Evolutionary conservation across 2,797 vertebrate species (phyloP).

Genomic region (Lindbergichthys nudifrons): DNA sequence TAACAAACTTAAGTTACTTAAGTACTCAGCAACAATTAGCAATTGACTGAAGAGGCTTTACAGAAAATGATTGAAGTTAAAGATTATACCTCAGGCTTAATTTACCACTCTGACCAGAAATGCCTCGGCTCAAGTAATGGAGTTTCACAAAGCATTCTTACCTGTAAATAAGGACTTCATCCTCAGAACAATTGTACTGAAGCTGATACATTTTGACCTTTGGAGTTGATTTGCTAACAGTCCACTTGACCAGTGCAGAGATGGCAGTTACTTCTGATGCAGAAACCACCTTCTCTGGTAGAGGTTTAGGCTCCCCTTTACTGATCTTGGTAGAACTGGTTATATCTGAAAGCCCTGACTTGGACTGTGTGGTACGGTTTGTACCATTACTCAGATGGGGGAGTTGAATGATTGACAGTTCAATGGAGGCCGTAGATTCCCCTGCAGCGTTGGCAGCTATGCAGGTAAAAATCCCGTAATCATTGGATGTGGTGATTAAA

Average conservation of each 20-base stretch:
- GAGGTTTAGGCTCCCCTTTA: conserved; percentile 90
- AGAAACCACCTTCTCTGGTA: conserved; percentile 90
- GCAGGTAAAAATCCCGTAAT: conserved; percentile 96
- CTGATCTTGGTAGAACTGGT: conserved; percentile 94
- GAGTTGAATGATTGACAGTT: conserved; percentile 96
- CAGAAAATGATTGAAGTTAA: conserved; percentile 16
- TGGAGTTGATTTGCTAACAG: conserved; percentile 92
- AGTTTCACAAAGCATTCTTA: conserved; percentile 75
- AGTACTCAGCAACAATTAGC: conserved; percentile 49
- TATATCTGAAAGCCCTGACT: conserved; percentile 97
- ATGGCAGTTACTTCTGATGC: conserved; percentile 95
- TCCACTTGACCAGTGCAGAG: conserved; percentile 96
- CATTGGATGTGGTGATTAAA: conserved; percentile 93
- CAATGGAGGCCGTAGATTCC: conserved; percentile 94
- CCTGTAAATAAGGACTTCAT: conserved; percentile 99
- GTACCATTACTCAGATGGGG: conserved; percentile 95
- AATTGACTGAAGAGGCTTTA: conserved; percentile 25
- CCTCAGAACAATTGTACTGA: conserved; percentile 98
- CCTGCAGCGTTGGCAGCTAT: conserved; percentile 97
- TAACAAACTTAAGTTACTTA: conserved; percentile 42
- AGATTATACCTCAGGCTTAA: conserved; percentile 18
- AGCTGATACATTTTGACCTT: conserved; percentile 99
- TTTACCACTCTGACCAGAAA: conserved; percentile 24
- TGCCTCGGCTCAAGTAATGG: conserved; percentile 11
- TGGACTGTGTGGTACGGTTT: conserved; percentile 88